phyloP scores from a whole-genome alignment of 2,113 vertebrate genomes.

The Carlito syrichta region DNA sequence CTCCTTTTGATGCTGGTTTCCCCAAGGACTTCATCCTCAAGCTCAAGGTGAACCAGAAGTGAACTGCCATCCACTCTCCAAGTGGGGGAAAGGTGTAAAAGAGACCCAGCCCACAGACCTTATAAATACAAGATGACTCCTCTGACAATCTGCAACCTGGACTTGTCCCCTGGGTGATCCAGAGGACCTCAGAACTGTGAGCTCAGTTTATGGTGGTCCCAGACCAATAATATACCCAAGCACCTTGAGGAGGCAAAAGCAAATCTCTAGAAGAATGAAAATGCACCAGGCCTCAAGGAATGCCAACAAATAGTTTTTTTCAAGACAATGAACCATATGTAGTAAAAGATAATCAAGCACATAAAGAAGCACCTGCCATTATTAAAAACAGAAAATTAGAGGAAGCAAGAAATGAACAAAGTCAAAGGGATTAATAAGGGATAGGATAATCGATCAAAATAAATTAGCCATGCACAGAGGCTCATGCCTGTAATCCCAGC shows the following conservation, averaged over 20 bases:
- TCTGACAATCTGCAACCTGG: background rate
- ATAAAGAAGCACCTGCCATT: background rate
- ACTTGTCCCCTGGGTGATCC: background rate
- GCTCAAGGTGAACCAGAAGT: background rate
- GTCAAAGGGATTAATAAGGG: background rate
- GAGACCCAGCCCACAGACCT: background rate
- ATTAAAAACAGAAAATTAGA: background rate
- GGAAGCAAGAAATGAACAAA: background rate
- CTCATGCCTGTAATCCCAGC: background rate
- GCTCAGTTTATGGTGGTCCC: background rate
- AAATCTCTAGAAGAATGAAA: background rate
- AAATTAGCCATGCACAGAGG: background rate
- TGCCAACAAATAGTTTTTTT: background rate
- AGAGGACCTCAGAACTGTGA: background rate
- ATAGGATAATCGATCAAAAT: background rate
- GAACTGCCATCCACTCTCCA: background rate
- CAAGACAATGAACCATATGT: background rate
- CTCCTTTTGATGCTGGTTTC: background rate
- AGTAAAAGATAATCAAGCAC: background rate
- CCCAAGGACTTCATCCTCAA: background rate
- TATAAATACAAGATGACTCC: background rate
- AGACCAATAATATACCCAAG: background rate
- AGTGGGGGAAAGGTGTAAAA: background rate
- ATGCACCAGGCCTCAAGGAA: background rate
- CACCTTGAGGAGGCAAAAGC: background rate